Evolutionary conservation across 2,797 vertebrate genomes (phyloP), one percentile per base, ranked within the genome.

Genomic region (Neopelma chrysocephalum): DNA sequence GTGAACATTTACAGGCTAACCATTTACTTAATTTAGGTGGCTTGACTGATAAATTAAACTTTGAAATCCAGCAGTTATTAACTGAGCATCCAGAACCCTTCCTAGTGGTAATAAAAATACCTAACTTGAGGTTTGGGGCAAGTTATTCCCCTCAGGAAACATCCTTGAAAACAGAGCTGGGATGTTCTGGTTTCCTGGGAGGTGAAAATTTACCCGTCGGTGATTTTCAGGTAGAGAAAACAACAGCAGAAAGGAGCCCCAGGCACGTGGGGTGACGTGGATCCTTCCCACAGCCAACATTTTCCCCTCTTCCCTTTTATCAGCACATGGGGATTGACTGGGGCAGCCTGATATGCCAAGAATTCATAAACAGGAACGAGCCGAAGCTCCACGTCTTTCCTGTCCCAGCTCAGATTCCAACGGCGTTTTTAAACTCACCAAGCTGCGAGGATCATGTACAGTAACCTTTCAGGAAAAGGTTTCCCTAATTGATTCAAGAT

Each of bases 211-310:
- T 8, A 18, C 57, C 45, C 51, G 29, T 3, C 48, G 75, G 18
- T 13, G 18, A 38, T 5, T 16, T 40, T 7, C 65, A 78, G 25
- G 19, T 3, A 22, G 16, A 71, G 32, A 71, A 71, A 68, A 47
- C 43, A 77, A 75, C 0, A 60, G 53, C 57, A 66, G 25, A 53
- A 60, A 40, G 36, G 10, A 23, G 54, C 16, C 23, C 48, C 40
- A 81, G 3, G 2, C 51, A 10, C 0, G 3, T 5, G 45, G 54
- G 22, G 61, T 48, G 25, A 32, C 0, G 1, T 1, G 4, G 73
- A 12, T 21, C 58, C 72, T 48, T 75, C 60, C 65, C 34, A 32
- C 40, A 78, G 60, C 20, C 43, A 62, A 29, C 23, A 4, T 21
- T 50, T 76, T 66, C 11, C 40, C 53, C 64, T 43, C 64, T 84